Base-by-base conservation (phyloP, 2,888 invertebrate genomes). In the Nowickia ferox region DNA sequence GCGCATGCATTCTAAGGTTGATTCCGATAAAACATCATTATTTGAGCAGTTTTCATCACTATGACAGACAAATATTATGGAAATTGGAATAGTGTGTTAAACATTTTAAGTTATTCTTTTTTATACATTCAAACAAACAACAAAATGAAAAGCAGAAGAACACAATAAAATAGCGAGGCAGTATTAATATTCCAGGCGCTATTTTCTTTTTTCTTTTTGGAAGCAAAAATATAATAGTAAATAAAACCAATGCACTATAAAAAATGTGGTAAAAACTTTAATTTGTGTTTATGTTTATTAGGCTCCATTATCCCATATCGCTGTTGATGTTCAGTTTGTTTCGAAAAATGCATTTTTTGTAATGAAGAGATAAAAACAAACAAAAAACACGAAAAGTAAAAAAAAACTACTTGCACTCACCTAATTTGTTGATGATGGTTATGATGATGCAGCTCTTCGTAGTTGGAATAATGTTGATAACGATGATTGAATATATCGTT, bases 381-480 rank as follows among this genome's bases (percentile, higher is more conserved):
- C 17, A 48, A 48, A 48, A 48, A 3, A 48, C 13, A 48, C n/a
- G 6, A 48, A 48, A 30, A 30, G 0, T 30, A 1, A 6, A 30
- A 48, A 22, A 76, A 66, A 65, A 76, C 4, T 81, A 80, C 69
- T 79, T 68, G 74, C 76, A 57, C 94, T 95, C 93, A 96, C 97
- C 96, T 96, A 89, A 97, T 94, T 92, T 97, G 96, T 90, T 96
- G 96, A 92, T 96, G 96, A 90, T 97, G 96, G 92, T 97, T 96
- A n/a, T 74, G 80, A 13, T 81, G 57, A 13, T 81, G 57, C 89
- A 97, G 95, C 93, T 97, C 97, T 91, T 97, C 96, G 89, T 96
- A 97, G 93, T 97, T 97, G 87, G 96, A 96, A 92, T 97, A 97
- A 91, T 97, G 97, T 86, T 93, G 93, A 90, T 93, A 93, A 82